phyloP scores from a whole-genome alignment of 2,113 vertebrate genomes.

The Myotis yumanensis region DNA sequence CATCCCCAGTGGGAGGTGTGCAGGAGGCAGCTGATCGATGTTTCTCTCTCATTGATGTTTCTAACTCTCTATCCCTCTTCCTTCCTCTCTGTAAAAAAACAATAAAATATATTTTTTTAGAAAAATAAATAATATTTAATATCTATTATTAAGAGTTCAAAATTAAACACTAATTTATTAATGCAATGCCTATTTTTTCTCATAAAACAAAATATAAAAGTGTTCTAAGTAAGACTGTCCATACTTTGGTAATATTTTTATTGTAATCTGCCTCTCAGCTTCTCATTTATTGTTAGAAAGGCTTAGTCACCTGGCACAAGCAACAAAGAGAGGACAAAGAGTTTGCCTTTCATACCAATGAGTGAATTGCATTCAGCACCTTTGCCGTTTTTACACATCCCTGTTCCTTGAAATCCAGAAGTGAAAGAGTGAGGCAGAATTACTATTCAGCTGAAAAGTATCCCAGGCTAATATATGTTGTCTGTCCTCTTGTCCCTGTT shows the following conservation, averaged over 20 bases:
- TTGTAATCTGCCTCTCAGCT: neutral
- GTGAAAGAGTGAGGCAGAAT: neutral
- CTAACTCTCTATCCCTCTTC: too few species aligned
- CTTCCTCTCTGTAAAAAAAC: too few species aligned
- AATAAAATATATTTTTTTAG: too few species aligned
- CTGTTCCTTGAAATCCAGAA: neutral
- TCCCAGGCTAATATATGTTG: neutral
- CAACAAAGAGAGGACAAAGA: neutral
- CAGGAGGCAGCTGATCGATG: too few species aligned
- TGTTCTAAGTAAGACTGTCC: neutral
- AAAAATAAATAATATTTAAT: conserved; percentile 28
- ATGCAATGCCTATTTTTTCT: neutral
- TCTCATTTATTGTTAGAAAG: neutral
- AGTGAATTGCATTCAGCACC: neutral
- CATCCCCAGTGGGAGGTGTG: too few species aligned
- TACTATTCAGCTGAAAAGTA: neutral
- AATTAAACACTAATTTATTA: neutral
- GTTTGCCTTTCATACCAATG: neutral
- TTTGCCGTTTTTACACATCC: neutral
- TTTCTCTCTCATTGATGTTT: too few species aligned
- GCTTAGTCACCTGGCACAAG: neutral
- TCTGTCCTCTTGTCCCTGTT: neutral
- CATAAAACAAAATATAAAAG: conserved; percentile 5
- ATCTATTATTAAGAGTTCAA: conserved; percentile 16
- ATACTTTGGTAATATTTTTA: neutral